Evolutionary conservation across 2,113 vertebrate genomes (phyloP).

Genomic region (Hylia prasina): DNA sequence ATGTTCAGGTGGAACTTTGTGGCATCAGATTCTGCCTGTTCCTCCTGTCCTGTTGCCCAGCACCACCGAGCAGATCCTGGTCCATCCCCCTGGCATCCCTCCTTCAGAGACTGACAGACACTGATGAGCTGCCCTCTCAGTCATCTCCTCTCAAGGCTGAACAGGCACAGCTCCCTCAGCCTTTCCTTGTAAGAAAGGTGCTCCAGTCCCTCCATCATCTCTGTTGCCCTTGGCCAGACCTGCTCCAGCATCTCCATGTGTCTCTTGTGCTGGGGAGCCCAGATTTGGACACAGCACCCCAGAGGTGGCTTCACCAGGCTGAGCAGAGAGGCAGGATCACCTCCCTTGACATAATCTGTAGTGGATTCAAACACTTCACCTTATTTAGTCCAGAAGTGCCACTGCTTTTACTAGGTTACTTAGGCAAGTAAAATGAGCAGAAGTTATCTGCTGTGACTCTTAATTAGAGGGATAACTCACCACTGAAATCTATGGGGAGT

Average conservation of each 20-base stretch:
- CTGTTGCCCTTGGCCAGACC: neutral
- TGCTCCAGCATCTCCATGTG: neutral
- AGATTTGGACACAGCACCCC: neutral
- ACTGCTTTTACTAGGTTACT: neutral
- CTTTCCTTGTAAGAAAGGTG: neutral
- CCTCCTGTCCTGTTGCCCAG: accelerated
- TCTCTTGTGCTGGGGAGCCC: neutral
- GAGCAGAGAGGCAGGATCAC: neutral
- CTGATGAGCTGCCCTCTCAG: neutral
- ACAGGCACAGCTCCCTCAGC: neutral
- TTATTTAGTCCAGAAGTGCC: neutral
- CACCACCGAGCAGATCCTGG: neutral
- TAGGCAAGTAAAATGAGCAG: neutral
- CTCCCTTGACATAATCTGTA: neutral
- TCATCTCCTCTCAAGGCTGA: accelerated
- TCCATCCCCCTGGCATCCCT: neutral
- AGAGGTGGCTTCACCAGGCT: neutral
- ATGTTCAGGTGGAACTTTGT: neutral
- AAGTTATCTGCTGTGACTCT: neutral
- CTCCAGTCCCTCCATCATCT: neutral
- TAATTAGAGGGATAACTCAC: neutral
- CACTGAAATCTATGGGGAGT: neutral
- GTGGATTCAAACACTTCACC: neutral
- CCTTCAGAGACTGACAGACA: neutral
- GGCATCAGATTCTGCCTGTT: accelerated